Conservation (phyloP, 2,797 vertebrate species). For the Gallinago nigripennis region DNA sequence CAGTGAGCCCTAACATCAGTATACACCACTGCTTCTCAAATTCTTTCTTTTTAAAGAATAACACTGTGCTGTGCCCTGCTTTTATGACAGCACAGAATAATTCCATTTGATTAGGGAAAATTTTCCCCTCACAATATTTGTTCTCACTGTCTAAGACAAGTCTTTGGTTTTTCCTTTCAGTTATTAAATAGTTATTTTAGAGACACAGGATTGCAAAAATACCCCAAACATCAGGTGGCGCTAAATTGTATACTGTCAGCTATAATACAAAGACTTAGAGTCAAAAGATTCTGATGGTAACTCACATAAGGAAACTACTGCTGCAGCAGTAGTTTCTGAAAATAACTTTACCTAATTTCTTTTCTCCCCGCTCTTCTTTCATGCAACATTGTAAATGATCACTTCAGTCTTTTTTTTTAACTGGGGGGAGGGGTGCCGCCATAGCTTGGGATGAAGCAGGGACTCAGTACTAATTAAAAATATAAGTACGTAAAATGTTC, state of each 20-base stretch:
- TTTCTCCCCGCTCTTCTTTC: neutral
- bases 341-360: neutral
- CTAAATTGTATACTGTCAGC: neutral
- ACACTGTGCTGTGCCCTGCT: neutral
- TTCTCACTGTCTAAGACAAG: neutral
- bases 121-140: neutral
- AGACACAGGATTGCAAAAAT: neutral
- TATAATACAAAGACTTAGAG: neutral
- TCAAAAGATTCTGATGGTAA: neutral
- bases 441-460: neutral
- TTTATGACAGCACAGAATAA: neutral
- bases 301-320: neutral
- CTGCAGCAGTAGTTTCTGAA: neutral
- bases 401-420: neutral
- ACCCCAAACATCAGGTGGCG: neutral
- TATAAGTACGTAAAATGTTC: neutral
- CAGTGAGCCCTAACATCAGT: neutral
- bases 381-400: neutral
- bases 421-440: accelerated
- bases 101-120: neutral
- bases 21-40: neutral
- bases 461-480: neutral
- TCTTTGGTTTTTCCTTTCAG: neutral
- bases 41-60: neutral
- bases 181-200: neutral